Evolutionary conservation across 2,113 vertebrate species (phyloP).

Genomic region (Microtus oregoni): DNA sequence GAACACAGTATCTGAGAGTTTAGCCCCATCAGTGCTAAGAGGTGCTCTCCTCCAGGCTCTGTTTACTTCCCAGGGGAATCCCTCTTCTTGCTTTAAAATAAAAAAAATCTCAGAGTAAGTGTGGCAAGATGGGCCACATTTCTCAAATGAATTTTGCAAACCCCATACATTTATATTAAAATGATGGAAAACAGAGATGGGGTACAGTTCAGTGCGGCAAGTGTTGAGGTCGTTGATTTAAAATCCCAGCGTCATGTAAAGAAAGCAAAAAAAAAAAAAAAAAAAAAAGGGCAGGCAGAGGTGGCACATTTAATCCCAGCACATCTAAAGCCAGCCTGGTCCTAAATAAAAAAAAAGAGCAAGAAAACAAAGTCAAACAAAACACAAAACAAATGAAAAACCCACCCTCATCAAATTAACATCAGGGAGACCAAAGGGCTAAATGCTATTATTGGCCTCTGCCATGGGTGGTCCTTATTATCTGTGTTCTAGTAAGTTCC

Average conservation of each 20-base stretch:
- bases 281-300: background rate
- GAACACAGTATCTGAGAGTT: background rate
- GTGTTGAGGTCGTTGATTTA: no score
- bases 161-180: constrained; percentile 20
- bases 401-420: background rate
- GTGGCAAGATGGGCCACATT: background rate
- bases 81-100: background rate
- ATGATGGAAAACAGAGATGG: background rate
- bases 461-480: background rate
- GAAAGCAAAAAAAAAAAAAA: background rate
- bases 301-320: no score
- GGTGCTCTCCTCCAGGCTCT: background rate
- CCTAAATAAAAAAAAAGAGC: no score
- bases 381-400: background rate
- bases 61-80: background rate
- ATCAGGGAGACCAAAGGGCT: no score
- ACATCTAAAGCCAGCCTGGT: no score
- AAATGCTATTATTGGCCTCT: background rate
- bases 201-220: background rate
- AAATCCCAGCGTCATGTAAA: no score
- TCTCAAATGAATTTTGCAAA: constrained; percentile 12
- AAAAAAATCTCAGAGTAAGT: background rate
- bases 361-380: no score
- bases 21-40: background rate
- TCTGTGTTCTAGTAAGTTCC: background rate